Conservation (phyloP, 2,888 invertebrate species). For the Patella pellucida region DNA sequence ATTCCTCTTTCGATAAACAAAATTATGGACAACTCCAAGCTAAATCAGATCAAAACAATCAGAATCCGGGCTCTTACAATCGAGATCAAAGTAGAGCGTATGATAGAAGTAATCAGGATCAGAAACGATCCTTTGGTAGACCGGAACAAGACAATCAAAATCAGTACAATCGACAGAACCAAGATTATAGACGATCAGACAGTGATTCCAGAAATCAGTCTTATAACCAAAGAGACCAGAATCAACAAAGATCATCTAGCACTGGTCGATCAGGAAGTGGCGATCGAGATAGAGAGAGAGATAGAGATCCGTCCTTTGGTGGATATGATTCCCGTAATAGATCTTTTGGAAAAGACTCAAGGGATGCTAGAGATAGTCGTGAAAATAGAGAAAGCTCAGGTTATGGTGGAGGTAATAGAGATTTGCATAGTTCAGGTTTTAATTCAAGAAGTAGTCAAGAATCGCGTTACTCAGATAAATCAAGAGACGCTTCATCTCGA, state of each 20-base stretch:
- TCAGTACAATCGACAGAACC: background rate
- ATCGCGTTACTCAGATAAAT: background rate
- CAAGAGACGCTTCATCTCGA: background rate
- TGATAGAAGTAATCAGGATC: conserved; percentile 7
- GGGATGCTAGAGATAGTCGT: background rate
- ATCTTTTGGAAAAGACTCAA: background rate
- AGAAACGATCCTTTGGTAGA: conserved; percentile 17
- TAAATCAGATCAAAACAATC: conserved; percentile 5
- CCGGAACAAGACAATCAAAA: background rate
- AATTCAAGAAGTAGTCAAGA: conserved; percentile 7
- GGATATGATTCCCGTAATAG: background rate
- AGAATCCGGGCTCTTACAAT: conserved; percentile 16
- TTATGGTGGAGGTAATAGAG: conserved; percentile 9
- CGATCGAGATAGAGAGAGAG: background rate
- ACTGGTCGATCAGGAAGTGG: background rate
- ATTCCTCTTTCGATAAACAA: background rate
- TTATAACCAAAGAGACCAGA: background rate
- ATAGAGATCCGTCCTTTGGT: background rate
- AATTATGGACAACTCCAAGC: conserved; percentile 16
- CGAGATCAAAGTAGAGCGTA: background rate
- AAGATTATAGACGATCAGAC: background rate
- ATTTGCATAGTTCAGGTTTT: background rate
- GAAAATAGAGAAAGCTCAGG: background rate
- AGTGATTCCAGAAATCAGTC: background rate
- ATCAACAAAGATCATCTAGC: background rate